Evolutionary conservation across 2,113 vertebrate genomes (phyloP).

Genomic region (Chascanopsetta lugubris): DNA sequence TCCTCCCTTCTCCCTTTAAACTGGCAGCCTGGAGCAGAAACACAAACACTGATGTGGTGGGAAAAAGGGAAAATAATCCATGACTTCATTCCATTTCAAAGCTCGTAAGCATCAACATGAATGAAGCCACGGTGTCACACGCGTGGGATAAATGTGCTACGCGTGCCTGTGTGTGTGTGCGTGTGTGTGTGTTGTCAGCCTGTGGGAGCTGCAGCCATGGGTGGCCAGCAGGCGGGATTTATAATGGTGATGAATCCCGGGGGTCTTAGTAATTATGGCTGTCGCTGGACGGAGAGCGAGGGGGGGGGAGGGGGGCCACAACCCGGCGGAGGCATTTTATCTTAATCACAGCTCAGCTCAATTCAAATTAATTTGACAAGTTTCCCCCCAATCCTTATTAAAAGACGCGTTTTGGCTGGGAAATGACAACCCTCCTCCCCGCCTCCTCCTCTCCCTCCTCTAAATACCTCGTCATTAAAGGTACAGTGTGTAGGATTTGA

Average conservation of each 20-base stretch:
- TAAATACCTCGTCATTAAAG: slow-evolving; percentile 60
- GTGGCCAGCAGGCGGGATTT: slow-evolving; percentile 75
- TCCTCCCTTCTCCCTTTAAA: neutral
- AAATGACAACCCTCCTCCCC: slow-evolving; percentile 46
- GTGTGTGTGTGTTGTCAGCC: slow-evolving; percentile 54
- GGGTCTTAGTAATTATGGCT: slow-evolving; percentile 78
- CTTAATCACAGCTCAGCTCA: slow-evolving; percentile 80
- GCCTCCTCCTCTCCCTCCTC: neutral
- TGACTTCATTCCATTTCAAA: slow-evolving; percentile 53
- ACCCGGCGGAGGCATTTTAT: slow-evolving; percentile 75
- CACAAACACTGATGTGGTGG: slow-evolving; percentile 26
- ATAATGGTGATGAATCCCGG: slow-evolving; percentile 76
- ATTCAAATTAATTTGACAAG: slow-evolving; percentile 83
- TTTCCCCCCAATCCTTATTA: slow-evolving; percentile 75
- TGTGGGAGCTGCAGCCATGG: slow-evolving; percentile 58
- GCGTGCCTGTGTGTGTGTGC: slow-evolving; percentile 33
- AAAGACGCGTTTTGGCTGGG: slow-evolving; percentile 48
- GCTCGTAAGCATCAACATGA: slow-evolving; percentile 48
- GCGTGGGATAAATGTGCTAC: slow-evolving; percentile 58
- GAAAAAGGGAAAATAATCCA: slow-evolving; percentile 26
- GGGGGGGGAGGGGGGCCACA: slow-evolving; percentile 1
- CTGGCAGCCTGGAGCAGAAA: slow-evolving; percentile 19
- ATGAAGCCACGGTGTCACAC: slow-evolving; percentile 42
- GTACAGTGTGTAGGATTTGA: too few species aligned
- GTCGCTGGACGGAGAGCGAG: slow-evolving; percentile 59